Percentiles rank a stretch among this genome's conserved stretches.
phyloP scores from a whole-genome alignment of 2,888 invertebrate species.

The Lepidochitona cinerea region DNA sequence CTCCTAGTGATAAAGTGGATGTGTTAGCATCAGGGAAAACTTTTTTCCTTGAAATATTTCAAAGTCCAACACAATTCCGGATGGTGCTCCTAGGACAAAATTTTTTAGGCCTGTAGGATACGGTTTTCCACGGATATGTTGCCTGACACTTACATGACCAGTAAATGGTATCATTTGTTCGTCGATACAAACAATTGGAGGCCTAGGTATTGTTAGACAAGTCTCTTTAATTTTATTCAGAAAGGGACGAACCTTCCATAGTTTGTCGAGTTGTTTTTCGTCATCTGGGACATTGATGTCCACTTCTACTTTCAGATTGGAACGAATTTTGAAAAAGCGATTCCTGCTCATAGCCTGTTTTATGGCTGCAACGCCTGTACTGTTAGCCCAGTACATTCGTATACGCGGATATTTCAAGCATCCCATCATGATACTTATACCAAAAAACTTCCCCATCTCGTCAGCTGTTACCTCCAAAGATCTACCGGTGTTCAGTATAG shows the following conservation, averaged over 20 bases:
- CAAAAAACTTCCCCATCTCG: background rate
- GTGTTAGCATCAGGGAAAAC: background rate
- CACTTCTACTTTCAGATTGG: background rate
- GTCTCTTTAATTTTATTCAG: background rate
- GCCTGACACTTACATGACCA: background rate
- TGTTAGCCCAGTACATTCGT: background rate
- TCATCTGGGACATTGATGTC: background rate
- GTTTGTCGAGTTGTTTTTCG: background rate
- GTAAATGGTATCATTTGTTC: slow-evolving; percentile 13
- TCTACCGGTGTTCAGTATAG: background rate
- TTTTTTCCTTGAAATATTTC: slow-evolving; percentile 1
- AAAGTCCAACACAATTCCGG: background rate
- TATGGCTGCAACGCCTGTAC: background rate
- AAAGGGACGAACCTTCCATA: background rate
- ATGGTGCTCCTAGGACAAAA: background rate
- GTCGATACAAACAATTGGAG: background rate
- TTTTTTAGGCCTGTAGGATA: background rate
- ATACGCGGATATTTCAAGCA: background rate
- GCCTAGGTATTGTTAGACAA: background rate
- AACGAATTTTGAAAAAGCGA: background rate
- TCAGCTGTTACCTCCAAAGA: background rate
- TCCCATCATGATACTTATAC: background rate
- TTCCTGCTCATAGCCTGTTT: background rate
- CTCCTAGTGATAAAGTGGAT: background rate
- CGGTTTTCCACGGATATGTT: background rate